Evolutionary conservation across 1,140 invertebrate species (phyloP), one percentile per base, ranked within the genome.

Genomic region (Hylaeus volcanicus): DNA sequence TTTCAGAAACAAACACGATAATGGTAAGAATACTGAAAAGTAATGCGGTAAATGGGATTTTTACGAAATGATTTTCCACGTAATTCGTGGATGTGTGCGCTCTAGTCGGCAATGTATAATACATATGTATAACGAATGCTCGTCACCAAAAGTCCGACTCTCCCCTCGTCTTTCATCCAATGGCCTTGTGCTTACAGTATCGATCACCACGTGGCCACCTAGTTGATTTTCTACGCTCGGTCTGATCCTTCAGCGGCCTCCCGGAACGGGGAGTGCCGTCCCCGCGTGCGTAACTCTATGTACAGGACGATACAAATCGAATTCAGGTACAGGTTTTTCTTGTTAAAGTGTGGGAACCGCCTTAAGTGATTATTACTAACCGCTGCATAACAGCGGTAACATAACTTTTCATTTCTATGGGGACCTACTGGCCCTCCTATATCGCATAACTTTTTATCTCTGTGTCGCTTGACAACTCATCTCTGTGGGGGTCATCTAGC

Each of bases 221-320:
- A 71, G 69, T 71, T 71, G 69, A 71, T 71, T 71, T 53, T 43
- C 37, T 56, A 71, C 69, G n/a, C 69, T 56, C 53, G 15, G 51
- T 1, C 69, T 43, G 69, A 56, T 71, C 69, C 69, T 71, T 39
- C 53, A 39, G 53, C 53, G 69, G 39, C 51, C 37, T 14, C 68
- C 37, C 69, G 69, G 37, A 58, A 39, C 69, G 53, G 69, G 69
- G 69, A 58, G 55, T 58, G 69, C 37, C 55, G 14, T 14, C 53
- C 15, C 56, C 56, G 56, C 53, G 56, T 58, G 11, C 6, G 12
- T 48, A 41, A 1, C 43, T 26, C 15, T n/a, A 26, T 26, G 26
- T 26, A 68, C 26, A 5, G n/a, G 9, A 5, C 69, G 55, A 71
- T 14, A 58, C 39, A 12, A 58, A 43, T 4, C 51, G 39, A 41